A percentile compares a stretch with the other conserved stretches of the same genome.
Evolutionary conservation across 2,113 vertebrate species (phyloP).

Genomic region (Poeciliopsis retropinna): DNA sequence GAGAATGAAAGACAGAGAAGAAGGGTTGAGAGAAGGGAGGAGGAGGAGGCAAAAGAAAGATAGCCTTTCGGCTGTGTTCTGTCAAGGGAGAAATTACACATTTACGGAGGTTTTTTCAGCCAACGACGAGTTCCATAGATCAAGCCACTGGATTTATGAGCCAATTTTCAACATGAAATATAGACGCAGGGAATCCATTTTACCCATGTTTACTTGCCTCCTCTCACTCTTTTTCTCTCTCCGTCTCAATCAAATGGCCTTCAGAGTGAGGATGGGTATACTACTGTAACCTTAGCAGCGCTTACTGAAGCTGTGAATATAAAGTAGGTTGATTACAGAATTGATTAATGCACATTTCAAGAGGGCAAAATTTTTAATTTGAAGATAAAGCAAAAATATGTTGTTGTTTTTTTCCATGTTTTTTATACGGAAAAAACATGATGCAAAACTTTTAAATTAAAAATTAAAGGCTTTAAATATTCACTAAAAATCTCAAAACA

Average conservation of each 20-base stretch:
- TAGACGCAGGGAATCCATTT: constrained; percentile 95
- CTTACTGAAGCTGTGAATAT: constrained; percentile 34
- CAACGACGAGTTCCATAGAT: constrained; percentile 98
- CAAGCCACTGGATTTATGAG: constrained; percentile 94
- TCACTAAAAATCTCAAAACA: background rate
- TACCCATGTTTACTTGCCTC: constrained; percentile 81
- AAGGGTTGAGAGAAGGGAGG: constrained; percentile 50
- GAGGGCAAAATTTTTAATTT: background rate
- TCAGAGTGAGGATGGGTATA: constrained; percentile 20
- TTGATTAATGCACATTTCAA: background rate
- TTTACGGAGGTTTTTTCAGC: constrained; percentile 99
- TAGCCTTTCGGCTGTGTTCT: constrained; percentile 94
- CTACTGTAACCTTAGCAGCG: constrained; percentile 22
- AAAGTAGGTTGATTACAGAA: constrained; percentile 20
- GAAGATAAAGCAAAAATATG: background rate
- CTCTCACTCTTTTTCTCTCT: constrained; percentile 49
- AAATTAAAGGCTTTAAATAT: background rate
- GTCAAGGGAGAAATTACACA: constrained; percentile 99
- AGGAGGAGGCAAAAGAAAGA: constrained; percentile 89
- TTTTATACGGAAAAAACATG: too few relatives aligned
- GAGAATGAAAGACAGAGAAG: constrained; percentile 66
- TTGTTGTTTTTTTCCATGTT: background rate
- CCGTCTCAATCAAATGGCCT: constrained; percentile 53
- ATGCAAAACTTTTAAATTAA: background rate
- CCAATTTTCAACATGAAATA: constrained; percentile 99